Evolutionary conservation across 2,797 vertebrate species (phyloP).

Genomic region (Parotocinclus haroldoi): DNA sequence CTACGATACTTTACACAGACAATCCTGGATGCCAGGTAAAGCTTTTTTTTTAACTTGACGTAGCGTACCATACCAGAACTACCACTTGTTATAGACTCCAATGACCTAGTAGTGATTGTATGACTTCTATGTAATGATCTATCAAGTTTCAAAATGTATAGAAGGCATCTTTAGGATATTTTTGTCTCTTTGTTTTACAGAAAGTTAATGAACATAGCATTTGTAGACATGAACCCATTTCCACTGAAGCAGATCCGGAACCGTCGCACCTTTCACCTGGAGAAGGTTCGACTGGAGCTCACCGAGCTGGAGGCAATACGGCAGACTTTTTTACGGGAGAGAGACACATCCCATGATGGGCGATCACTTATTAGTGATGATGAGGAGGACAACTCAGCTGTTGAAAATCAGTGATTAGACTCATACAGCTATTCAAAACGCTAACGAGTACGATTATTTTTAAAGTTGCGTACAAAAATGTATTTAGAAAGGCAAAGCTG

Average conservation of each 20-base stretch:
- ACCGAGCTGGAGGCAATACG: constrained; percentile 93
- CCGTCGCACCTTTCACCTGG: constrained; percentile 87
- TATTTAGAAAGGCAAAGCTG: no score
- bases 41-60: neutral
- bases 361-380: constrained; percentile 90
- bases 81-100: no score
- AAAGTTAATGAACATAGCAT: constrained; percentile 89
- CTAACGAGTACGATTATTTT: neutral
- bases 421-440: neutral
- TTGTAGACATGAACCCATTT: constrained; percentile 96
- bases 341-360: constrained; percentile 80
- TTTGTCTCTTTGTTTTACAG: constrained; percentile 63
- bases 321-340: constrained; percentile 89
- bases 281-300: constrained; percentile 94
- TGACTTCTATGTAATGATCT: no score
- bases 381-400: constrained; percentile 83
- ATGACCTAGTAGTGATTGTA: no score
- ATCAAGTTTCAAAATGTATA: no score
- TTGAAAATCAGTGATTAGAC: neutral
- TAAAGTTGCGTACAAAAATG: no score
- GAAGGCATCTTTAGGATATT: no score
- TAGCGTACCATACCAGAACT: neutral
- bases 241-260: constrained; percentile 93
- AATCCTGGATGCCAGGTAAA: constrained; percentile 87
- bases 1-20: constrained; percentile 89